A percentile compares a stretch with the other conserved stretches of the same genome.
These are phyloP conservation scores for Heliconius hewitsoni DNA, from an alignment of 1,140 invertebrate genomes.

Conservation along the genomic window DNA sequence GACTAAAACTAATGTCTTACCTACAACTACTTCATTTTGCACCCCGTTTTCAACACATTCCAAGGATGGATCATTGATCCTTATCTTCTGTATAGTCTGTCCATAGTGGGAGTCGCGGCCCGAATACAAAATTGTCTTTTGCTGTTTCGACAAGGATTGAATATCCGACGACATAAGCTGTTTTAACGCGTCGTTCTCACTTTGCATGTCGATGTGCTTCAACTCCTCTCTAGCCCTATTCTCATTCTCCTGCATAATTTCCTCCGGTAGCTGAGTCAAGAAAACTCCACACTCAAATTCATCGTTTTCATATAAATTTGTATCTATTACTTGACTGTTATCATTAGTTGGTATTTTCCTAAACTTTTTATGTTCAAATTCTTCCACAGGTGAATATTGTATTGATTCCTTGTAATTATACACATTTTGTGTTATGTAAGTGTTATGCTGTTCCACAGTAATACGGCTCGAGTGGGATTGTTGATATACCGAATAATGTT, in stretches of 20 bases:
- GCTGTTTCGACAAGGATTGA: slow-evolving; percentile 58
- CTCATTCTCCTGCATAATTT: slow-evolving; percentile 62
- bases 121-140: slow-evolving; percentile 67
- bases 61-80: slow-evolving; percentile 58
- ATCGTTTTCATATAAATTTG: slow-evolving; percentile 54
- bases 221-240: slow-evolving; percentile 48
- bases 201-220: slow-evolving; percentile 50
- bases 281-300: slow-evolving; percentile 62
- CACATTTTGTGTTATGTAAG: slow-evolving; percentile 68
- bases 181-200: slow-evolving; percentile 64
- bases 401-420: slow-evolving; percentile 58
- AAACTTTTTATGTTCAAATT: slow-evolving; percentile 60
- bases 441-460: slow-evolving; percentile 63
- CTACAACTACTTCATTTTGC: slow-evolving; percentile 50
- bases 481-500: slow-evolving; percentile 47
- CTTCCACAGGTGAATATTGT: slow-evolving; percentile 47
- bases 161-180: slow-evolving; percentile 71
- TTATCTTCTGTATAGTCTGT: slow-evolving; percentile 70
- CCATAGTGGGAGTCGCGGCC: slow-evolving; percentile 60
- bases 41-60: slow-evolving; percentile 48
- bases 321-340: slow-evolving; percentile 33
- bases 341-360: slow-evolving; percentile 43
- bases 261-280: slow-evolving; percentile 57
- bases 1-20: slow-evolving; percentile 45
- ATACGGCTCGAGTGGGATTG: slow-evolving; percentile 49